Percentiles rank a stretch among this genome's conserved stretches.
Conservation (phyloP, 37 sponge, comb jelly and placozoan species). For the Aplysina aerophoba region DNA sequence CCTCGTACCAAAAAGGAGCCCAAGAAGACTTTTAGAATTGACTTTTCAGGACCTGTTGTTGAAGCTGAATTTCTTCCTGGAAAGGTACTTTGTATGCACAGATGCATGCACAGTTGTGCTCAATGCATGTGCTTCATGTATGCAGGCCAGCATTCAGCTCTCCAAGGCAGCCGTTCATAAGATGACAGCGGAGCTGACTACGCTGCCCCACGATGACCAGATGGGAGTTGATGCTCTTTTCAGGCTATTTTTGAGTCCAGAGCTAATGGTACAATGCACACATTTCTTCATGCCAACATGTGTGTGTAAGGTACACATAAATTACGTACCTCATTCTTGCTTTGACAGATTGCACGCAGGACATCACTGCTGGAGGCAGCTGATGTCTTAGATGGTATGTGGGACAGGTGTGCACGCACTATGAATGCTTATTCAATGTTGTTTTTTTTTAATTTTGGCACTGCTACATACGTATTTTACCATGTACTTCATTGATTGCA, state of each 20-base stretch:
- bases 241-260: constrained; percentile 58
- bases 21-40: constrained; percentile 23
- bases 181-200: constrained; percentile 35
- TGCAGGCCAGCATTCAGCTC: constrained; percentile 28
- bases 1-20: constrained; percentile 25
- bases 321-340: too few species aligned
- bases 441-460: background rate
- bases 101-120: background rate
- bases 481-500: background rate
- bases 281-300: too few species aligned
- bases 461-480: background rate
- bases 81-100: constrained; percentile 30
- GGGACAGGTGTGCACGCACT: too few species aligned
- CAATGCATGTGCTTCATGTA: background rate
- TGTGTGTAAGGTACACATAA: too few species aligned
- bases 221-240: constrained; percentile 31
- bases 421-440: too few species aligned
- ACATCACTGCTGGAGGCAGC: background rate
- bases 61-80: constrained; percentile 40
- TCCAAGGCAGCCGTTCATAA: constrained; percentile 37
- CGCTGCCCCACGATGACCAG: constrained; percentile 59
- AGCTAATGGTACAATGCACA: constrained; percentile 46
- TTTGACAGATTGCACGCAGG: too few species aligned
- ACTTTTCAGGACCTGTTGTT: constrained; percentile 27
- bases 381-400: constrained; percentile 29